A percentile compares a stretch with the other conserved stretches of the same genome.
These are phyloP conservation scores for Arrhopalites spinosus DNA, from an alignment of 2,888 invertebrate species.

Conservation along the genomic window DNA sequence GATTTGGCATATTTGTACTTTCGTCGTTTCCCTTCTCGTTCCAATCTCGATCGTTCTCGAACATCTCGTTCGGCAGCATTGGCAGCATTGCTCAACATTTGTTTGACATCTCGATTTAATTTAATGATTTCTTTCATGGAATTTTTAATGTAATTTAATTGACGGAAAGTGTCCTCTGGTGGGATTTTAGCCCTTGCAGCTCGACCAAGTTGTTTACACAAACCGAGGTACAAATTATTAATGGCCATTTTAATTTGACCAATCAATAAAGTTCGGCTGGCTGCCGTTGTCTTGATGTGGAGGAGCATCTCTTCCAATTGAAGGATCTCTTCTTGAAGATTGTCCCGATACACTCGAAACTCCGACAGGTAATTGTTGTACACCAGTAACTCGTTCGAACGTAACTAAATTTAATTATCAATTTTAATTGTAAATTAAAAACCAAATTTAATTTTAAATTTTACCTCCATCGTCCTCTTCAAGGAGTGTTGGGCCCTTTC, in stretches of 20 bases:
- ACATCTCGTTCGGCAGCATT: slow-evolving; percentile 21
- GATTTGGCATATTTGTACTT: slow-evolving; percentile 13
- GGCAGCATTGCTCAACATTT: slow-evolving; percentile 42
- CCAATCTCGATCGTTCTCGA: slow-evolving; percentile 1
- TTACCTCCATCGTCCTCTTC: slow-evolving; percentile 45
- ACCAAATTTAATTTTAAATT: neutral
- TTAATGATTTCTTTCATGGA: slow-evolving; percentile 52
- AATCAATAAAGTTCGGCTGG: slow-evolving; percentile 49
- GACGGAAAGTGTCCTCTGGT: slow-evolving; percentile 48
- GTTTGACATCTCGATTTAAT: slow-evolving; percentile 51
- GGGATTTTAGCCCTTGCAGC: slow-evolving; percentile 36
- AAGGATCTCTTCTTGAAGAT: slow-evolving; percentile 44
- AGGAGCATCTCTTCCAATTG: slow-evolving; percentile 50
- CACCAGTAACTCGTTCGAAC: slow-evolving; percentile 49
- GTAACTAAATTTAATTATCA: slow-evolving; percentile 31
- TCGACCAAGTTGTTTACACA: slow-evolving; percentile 51
- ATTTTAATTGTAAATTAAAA: too few species aligned
- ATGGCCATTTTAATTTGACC: slow-evolving; percentile 55
- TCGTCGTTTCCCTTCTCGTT: slow-evolving; percentile 9
- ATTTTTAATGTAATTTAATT: slow-evolving; percentile 49
- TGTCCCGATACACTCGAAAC: slow-evolving; percentile 46
- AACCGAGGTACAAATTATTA: slow-evolving; percentile 50
- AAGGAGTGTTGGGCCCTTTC: slow-evolving; percentile 43
- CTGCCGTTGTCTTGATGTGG: slow-evolving; percentile 52
- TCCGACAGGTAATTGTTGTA: slow-evolving; percentile 53